A percentile compares a stretch with the other conserved stretches of the same genome.
Conservation (phyloP, 1,140 invertebrate species). For the Papilio dardanus region DNA sequence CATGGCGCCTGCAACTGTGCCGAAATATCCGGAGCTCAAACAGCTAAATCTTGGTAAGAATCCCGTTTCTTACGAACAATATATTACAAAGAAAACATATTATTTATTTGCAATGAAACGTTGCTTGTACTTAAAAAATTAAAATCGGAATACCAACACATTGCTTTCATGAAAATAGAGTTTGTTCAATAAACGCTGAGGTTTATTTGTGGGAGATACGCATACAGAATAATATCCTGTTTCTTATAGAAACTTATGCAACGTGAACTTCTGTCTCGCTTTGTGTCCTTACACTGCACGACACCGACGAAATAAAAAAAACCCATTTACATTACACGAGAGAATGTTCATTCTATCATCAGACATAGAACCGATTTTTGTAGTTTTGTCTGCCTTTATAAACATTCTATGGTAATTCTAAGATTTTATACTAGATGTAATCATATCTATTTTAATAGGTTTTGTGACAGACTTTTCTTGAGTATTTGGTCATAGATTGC, state of each 20-base stretch:
- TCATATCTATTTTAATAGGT: too few relatives aligned
- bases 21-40: too few relatives aligned
- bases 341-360: not conserved
- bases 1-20: too few relatives aligned
- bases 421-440: too few relatives aligned
- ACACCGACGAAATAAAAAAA: not conserved
- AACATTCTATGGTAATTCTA: not conserved
- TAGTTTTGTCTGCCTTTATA: not conserved
- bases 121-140: not conserved
- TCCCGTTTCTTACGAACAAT: too few relatives aligned
- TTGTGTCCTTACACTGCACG: not conserved
- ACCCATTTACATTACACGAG: not conserved
- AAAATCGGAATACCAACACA: not conserved
- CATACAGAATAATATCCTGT: conserved; percentile 8
- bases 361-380: not conserved
- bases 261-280: conserved; percentile 7
- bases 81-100: too few relatives aligned
- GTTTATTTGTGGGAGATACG: conserved; percentile 6
- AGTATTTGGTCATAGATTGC: too few relatives aligned
- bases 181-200: conserved; percentile 20
- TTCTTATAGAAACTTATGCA: conserved; percentile 19
- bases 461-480: not conserved
- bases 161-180: not conserved
- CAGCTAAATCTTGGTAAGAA: too few relatives aligned
- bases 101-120: not conserved